Base-by-base conservation (phyloP, 2,888 invertebrate species). In the Euplagia quadripunctaria region DNA sequence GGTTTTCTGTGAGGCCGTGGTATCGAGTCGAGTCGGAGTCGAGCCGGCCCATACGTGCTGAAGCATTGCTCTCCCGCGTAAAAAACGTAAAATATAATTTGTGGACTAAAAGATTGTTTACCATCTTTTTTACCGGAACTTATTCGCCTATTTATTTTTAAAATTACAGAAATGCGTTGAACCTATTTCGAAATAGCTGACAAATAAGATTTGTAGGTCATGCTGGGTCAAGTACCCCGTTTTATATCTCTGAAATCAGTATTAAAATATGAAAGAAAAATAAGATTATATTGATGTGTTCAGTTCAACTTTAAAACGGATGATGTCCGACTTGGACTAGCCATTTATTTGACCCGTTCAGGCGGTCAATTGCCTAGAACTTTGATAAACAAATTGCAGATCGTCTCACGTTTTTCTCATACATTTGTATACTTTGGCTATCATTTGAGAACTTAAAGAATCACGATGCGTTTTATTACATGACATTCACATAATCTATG, bases 221-320 rank as follows among this genome's bases (percentile, higher is more conserved):
- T 66, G n/a, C 3, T 70, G 61, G 76, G 72, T 72, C 75, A 81
- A 74, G 52, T 77, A 78, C 79, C 74, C 77, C 74, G 72, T 78
- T 78, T 71, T 69, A 64, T 81, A 79, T 82, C 80, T 77, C 74
- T 79, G 68, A 76, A 81, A 84, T 84, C 80, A 66, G 55, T 79
- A 76, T 76, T 64, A 72, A 76, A 75, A 82, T 78, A 84, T 68
- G 86, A 85, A 83, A 79, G 77, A 80, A 85, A 82, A 83, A 69
- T 58, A 16, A 7, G 78, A 80, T 71, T 79, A 88, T 90, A 90
- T 89, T 88, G 87, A 90, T 89, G 85, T 80, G 78, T 87, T 82
- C 81, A 86, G 86, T 31, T 61, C 12, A 31, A 61, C 31, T 86
- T 86, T 85, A 84, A 87, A 87, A 86, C 80, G 72, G 80, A 82